Evolutionary conservation across 2,888 invertebrate genomes (phyloP), one percentile per base, ranked within the genome.

Genomic region (Caenorhabditis panamensis): DNA sequence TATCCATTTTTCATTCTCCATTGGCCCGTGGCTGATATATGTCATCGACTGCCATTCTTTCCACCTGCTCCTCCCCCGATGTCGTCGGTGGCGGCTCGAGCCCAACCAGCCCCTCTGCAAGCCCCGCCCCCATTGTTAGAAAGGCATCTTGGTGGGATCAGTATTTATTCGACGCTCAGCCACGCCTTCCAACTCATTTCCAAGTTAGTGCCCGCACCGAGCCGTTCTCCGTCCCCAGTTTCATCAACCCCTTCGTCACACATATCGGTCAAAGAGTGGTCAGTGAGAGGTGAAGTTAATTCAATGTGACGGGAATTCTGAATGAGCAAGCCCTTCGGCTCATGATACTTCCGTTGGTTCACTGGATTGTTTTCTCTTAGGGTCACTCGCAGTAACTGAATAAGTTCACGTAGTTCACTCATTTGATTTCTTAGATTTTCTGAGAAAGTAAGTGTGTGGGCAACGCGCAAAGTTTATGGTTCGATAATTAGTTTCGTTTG

Each of bases 91-190:
- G 62, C n/a, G 44, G 69, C 61, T 61, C 62, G 44, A 71, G 61
- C 53, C 64, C 51, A 20, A 28, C 68, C 68, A 62, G 49, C 76
- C 67, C 59, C 54, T 49, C 44, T 53, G 63, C 1, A 58, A 26
- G 66, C 78, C 66, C 58, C 78, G 78, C 78, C 78, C 77, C 56
- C 44, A 71, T 78, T 77, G 77, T 69, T 77, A 69, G 77, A 69
- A 78, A 47, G 56, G 62, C 68, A 76, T 76, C 61, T 62, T 49
- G 76, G 69, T 18, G 56, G 22, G 69, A 77, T 68, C 69, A 78
- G 78, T 78, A 78, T 78, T 78, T 78, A 78, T 78, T 78, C 61
- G 64, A 51, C 24, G 20, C 53, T 37, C 51, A 66, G 59, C 75
- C 51, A 41, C 75, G 66, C 75, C 75, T 75, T 58, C 51, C 58